Conservation (phyloP, 2,888 invertebrate species). For the Trachelus iudaicus region DNA sequence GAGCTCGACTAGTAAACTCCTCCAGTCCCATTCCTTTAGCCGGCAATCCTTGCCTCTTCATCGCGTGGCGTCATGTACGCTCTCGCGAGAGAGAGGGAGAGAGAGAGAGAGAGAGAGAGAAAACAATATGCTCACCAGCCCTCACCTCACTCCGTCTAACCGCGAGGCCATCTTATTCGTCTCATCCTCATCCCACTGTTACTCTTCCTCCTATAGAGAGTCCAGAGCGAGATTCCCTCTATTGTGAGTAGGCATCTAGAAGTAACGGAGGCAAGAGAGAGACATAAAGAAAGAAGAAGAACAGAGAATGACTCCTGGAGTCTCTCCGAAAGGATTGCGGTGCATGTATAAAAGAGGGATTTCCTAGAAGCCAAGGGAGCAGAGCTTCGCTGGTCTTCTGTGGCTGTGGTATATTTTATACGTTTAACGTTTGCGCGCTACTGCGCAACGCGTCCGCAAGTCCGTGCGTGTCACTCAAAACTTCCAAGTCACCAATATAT, state of each 20-base stretch:
- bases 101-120: background rate
- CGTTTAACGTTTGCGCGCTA: background rate
- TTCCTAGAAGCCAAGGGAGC: constrained; percentile 15
- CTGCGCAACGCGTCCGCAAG: background rate
- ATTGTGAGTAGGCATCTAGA: background rate
- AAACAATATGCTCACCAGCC: background rate
- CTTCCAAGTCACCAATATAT: background rate
- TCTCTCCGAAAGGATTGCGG: background rate
- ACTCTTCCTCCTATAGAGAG: background rate
- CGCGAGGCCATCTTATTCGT: background rate
- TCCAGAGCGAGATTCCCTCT: background rate
- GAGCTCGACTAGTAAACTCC: background rate
- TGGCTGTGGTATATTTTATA: background rate
- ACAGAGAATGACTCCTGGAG: background rate
- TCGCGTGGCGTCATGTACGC: background rate
- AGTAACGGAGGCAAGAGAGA: constrained; percentile 7
- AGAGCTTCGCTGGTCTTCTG: background rate
- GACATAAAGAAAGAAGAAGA: background rate
- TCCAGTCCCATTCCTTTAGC: background rate
- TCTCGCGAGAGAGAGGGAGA: background rate
- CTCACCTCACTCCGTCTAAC: background rate
- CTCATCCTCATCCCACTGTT: background rate
- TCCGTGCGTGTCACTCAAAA: background rate
- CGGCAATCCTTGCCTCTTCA: background rate
- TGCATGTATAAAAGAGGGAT: constrained; percentile 9